Conservation (phyloP, 64 coral and sea anemone species). For the Cladopsammia gracilis region DNA sequence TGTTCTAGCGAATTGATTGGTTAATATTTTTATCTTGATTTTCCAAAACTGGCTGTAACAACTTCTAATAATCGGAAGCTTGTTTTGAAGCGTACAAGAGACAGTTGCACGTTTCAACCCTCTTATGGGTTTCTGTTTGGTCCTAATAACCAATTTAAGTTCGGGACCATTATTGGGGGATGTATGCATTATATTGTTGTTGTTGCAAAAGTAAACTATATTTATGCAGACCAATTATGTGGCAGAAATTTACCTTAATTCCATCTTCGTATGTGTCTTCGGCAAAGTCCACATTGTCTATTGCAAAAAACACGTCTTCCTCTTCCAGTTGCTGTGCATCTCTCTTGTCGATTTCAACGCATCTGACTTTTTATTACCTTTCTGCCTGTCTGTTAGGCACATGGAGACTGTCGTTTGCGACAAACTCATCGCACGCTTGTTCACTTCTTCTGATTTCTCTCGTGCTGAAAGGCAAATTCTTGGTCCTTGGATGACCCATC, state of each 20-base stretch:
- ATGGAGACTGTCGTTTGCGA: conserved; percentile 26
- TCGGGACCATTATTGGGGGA: no score
- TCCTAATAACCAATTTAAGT: no score
- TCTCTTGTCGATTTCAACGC: conserved; percentile 2
- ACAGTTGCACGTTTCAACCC: no score
- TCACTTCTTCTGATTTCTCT: conserved; percentile 22
- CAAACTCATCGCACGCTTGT: conserved; percentile 28
- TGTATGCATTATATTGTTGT: no score
- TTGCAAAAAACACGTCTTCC: conserved; percentile 21
- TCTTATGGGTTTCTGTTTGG: no score
- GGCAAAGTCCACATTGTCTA: conserved; percentile 29
- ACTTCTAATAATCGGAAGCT: no score
- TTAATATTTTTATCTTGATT: no score
- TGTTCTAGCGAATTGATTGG: no score
- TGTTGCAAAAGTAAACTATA: no score
- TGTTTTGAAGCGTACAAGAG: no score
- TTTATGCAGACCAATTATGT: no score
- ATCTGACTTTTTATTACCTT: conserved; percentile 47
- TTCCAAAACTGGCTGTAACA: no score
- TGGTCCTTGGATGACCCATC: conserved; percentile 37
- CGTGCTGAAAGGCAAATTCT: not conserved
- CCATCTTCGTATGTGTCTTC: conserved; percentile 1
- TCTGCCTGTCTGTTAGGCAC: not conserved
- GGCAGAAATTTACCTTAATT: not conserved
- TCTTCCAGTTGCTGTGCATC: conserved; percentile 34